A percentile compares a stretch with the other conserved stretches of the same genome.
Conservation (phyloP, 2,113 vertebrate species). For the Oryzias curvinotus region DNA sequence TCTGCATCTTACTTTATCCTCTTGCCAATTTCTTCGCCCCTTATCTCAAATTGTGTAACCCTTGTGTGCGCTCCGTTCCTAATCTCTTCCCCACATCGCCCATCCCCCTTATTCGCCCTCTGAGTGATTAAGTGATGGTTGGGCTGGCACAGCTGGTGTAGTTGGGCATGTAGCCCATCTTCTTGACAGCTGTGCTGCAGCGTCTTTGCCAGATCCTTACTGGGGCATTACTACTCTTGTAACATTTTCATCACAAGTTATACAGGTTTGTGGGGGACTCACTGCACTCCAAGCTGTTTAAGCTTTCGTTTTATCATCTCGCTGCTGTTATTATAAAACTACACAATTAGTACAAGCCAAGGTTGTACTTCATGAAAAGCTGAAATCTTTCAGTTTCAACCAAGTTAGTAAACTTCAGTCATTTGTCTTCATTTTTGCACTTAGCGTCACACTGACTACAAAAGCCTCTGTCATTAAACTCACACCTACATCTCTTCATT, state of each 20-base stretch:
- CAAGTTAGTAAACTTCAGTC: background rate
- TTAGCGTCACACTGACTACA: conserved; percentile 19
- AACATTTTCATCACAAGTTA: conserved; percentile 44
- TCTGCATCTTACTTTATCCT: background rate
- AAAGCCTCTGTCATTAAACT: conserved; percentile 28
- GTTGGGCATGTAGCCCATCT: conserved; percentile 58
- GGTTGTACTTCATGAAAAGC: conserved; percentile 7
- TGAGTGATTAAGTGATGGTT: conserved; percentile 60
- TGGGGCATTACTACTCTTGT: conserved; percentile 46
- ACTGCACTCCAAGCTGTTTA: conserved; percentile 24
- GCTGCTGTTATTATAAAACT: conserved; percentile 15
- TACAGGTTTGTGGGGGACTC: conserved; percentile 27
- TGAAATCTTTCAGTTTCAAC: too few species aligned
- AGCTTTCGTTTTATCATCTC: conserved; percentile 31
- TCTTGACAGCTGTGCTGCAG: conserved; percentile 61
- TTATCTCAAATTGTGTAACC: background rate
- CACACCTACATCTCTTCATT: conserved; percentile 27
- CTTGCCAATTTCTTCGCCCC: background rate
- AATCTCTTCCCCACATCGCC: background rate
- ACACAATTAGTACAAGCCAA: conserved; percentile 32
- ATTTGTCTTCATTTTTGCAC: conserved; percentile 14
- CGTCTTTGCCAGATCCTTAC: conserved; percentile 48
- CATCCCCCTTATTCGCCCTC: conserved; percentile 25
- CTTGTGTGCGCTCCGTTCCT: background rate
- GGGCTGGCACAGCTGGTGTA: conserved; percentile 66